Base-by-base conservation (phyloP, 1,140 invertebrate genomes). In the Polypedilum pembai region DNA sequence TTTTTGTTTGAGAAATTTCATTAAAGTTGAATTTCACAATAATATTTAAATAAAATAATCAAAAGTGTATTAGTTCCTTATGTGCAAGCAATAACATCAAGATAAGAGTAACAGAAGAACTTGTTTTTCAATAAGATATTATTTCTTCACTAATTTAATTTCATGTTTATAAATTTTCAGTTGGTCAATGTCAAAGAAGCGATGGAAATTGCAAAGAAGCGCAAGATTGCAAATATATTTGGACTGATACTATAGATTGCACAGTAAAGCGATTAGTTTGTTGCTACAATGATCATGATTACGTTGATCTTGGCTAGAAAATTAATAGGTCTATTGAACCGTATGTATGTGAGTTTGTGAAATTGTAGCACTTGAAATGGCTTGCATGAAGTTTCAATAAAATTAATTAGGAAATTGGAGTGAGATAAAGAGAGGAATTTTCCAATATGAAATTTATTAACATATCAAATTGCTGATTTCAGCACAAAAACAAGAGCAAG, bases 201-300 rank as follows among this genome's bases (percentile, higher is more conserved):
- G 65, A 69, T 69, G 65, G 65, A 20, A 21, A 69, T 1, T 69
- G 65, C 12, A 69, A 8, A 18, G 65, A 69, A 69, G 65, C 65
- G 18, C n/a, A 18, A 18, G 17, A 20, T 8, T 69, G 65, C 65
- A 69, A 69, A 69, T 21, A 69, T 20, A 69, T 69, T 20, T 69
- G 65, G 65, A 69, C 65, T 18, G 65, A 69, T 21, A 20, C 65
- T 18, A 21, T 20, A 8, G 65, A 69, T 69, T 69, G 65, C 18
- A 69, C 65, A 21, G 17, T 18, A 18, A 18, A 69, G 65, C 65
- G 12, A 8, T 20, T 20, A 69, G 65, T 69, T 20, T 69, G 65
- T 20, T 69, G 65, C 17, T 69, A 69, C 18, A 69, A 69, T 21
- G 20, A 69, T 21, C 65, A 69, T 20, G 65, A 69, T 69, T 69